A percentile compares a stretch with the other conserved stretches of the same genome.
Evolutionary conservation across 2,797 vertebrate species (phyloP).

Genomic region (Pseudomugil tenellus): DNA sequence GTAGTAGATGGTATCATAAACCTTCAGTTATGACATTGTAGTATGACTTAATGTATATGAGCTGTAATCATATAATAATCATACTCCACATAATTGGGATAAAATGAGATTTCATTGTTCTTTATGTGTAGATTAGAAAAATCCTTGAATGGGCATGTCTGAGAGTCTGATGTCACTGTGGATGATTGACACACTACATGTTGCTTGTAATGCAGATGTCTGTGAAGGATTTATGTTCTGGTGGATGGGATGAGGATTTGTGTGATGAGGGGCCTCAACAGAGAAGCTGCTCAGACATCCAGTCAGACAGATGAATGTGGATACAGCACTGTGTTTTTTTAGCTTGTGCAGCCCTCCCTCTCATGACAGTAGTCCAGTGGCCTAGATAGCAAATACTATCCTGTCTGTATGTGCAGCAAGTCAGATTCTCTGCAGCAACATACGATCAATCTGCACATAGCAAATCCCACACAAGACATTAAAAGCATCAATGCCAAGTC

Average conservation of each 20-base stretch:
- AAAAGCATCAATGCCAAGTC: no score
- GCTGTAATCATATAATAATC: constrained; percentile 14
- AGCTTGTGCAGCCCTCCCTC: constrained; percentile 34
- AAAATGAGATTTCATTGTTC: neutral
- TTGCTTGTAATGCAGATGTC: constrained; percentile 72
- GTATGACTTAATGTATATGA: neutral
- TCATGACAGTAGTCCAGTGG: constrained; percentile 47
- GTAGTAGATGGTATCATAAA: neutral
- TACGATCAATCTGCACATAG: neutral
- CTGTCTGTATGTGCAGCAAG: constrained; percentile 28
- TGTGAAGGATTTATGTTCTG: constrained; percentile 64
- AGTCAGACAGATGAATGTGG: constrained; percentile 55
- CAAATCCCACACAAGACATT: neutral
- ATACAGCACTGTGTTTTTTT: constrained; percentile 49
- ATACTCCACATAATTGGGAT: neutral
- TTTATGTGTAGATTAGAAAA: constrained; percentile 31
- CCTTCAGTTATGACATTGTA: neutral
- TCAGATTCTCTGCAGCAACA: neutral
- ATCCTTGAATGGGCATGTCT: constrained; percentile 26
- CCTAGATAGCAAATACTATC: constrained; percentile 48
- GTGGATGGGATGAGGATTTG: constrained; percentile 69
- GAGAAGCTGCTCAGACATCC: constrained; percentile 14
- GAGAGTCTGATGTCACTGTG: constrained; percentile 28
- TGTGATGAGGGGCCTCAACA: constrained; percentile 60
- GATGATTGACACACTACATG: constrained; percentile 25